Base-by-base conservation (phyloP, 1,140 invertebrate species). In the Scaptomyza montana region DNA sequence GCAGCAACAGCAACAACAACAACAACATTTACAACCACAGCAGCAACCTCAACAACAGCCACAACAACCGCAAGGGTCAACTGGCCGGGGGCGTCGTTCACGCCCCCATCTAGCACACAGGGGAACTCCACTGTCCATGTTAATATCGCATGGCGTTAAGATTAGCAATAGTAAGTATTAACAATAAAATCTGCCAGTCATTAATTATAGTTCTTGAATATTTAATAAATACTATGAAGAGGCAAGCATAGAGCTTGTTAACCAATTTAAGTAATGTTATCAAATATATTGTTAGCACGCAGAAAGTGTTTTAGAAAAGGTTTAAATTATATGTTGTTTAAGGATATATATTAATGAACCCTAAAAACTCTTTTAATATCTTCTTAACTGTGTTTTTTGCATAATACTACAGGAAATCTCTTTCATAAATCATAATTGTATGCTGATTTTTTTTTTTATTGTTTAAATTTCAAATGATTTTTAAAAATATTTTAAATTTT, bases 71-170 rank as follows among this genome's bases (percentile, higher is more conserved):
- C 79, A 79, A 57, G 65, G 70, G 57, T 67, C 84, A 74, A 77
- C 57, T 53, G 49, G 46, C 67, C 73, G 49, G 65, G 74, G 77
- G 46, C 74, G 81, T 56, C 69, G 81, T 49, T 56, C 89, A 72
- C 77, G 80, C 70, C 84, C 90, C 16, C 75, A 90, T 77, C 69
- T 84, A 92, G 45, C 94, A 53, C 93, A 92, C 63, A 93, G 94
- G 45, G 92, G 93, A 10, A 94, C 94, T 46, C 95, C 95, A 0
- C 87, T 96, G 30, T 95, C 94, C 70, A 95, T 96, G 94, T 93
- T 96, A 51, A 95, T 96, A 78, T 96, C 95, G 5, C 94, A 95
- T 77, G 94, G 95, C 74, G 94, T 95, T 69, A 95, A 95, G 90
- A 93, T 96, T 55, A 95, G 94, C 81, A 94, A 95, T 84, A 94